Conservation (phyloP, 1,140 invertebrate genomes). For the Cherax destructor region DNA sequence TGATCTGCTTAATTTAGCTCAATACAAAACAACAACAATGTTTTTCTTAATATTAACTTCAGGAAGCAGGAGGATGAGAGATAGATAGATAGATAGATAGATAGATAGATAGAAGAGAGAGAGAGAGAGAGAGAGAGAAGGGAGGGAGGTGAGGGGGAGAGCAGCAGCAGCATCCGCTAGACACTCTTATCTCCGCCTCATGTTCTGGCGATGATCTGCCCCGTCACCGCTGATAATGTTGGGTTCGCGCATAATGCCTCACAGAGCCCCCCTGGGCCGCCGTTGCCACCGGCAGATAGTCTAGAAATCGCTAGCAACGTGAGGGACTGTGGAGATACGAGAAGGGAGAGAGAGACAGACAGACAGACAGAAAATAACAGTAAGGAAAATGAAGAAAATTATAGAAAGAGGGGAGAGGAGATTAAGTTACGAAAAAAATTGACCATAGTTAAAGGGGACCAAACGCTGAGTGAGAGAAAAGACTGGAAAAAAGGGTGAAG, state of each 20-base stretch:
- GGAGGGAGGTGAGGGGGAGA: not conserved
- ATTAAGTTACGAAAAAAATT: not conserved
- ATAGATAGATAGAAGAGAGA: not conserved
- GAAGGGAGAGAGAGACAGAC: not conserved
- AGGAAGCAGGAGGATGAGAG: not conserved
- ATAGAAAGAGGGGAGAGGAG: not conserved
- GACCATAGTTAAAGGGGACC: too few relatives aligned
- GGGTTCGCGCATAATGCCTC: conserved; percentile 13
- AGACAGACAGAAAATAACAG: not conserved
- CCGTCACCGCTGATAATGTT: conserved; percentile 28
- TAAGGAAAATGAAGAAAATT: not conserved
- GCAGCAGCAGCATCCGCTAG: not conserved
- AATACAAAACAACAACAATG: not conserved
- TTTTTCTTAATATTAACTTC: too few relatives aligned
- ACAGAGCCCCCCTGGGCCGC: not conserved
- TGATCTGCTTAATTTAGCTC: too few relatives aligned
- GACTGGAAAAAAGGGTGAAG: not conserved
- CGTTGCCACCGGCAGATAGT: not conserved
- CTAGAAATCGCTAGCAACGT: not conserved
- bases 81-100: not conserved
- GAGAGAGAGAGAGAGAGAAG: not conserved
- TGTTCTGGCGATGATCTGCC: not conserved
- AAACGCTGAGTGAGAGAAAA: too few relatives aligned
- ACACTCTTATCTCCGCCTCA: not conserved
- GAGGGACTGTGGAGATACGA: not conserved